These are phyloP conservation scores for Paedocypris sp. DNA, from an alignment of 2,113 vertebrate genomes.

Conservation along the genomic window DNA sequence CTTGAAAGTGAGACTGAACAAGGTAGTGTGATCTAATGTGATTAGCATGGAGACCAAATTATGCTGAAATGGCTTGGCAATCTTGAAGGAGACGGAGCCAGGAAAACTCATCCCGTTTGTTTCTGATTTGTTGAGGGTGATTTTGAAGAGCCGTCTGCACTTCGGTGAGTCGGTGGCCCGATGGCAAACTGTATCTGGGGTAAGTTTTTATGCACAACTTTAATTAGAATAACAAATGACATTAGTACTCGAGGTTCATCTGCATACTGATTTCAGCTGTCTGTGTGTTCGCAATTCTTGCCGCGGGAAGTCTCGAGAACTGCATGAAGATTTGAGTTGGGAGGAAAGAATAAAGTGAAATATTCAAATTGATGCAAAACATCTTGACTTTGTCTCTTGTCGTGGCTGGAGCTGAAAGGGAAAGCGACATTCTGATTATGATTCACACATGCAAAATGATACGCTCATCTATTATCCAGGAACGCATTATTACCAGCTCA, in stretches of 20 bases:
- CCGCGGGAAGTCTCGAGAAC: conserved; percentile 2
- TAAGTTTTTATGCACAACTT: conserved; percentile 11
- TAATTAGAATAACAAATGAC: conserved; percentile 36
- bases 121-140: conserved; percentile 8
- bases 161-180: conserved; percentile 14
- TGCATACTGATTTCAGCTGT: conserved; percentile 24
- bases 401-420: background rate
- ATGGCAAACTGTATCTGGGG: conserved; percentile 1
- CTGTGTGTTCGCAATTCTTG: background rate
- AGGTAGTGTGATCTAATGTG: conserved; percentile 14
- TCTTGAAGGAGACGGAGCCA: conserved; percentile 12
- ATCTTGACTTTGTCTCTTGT: conserved; percentile 1
- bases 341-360: conserved; percentile 14
- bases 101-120: conserved; percentile 13
- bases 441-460: background rate
- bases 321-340: conserved; percentile 9
- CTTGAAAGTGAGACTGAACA: background rate
- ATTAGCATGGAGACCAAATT: conserved; percentile 12
- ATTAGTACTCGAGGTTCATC: conserved; percentile 18
- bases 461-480: background rate
- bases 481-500: background rate
- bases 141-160: conserved; percentile 9
- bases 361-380: conserved; percentile 20
- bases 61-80: conserved; percentile 18
- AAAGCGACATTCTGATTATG: background rate